Evolutionary conservation across 2,797 vertebrate genomes (phyloP).

Genomic region (Geotria australis): DNA sequence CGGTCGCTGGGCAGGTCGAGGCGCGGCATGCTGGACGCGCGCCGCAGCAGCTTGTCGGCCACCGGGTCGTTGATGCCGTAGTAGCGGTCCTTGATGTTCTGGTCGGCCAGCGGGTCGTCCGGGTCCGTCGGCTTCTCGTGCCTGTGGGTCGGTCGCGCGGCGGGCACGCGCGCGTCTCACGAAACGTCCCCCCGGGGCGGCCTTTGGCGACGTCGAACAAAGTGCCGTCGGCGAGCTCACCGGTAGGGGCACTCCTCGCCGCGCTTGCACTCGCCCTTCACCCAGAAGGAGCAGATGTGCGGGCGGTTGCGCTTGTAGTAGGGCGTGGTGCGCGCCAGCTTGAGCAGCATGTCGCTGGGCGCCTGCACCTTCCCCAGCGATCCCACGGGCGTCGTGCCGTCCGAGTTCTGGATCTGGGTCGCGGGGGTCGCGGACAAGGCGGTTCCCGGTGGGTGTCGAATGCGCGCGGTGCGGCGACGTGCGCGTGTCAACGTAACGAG

Average conservation of each 20-base stretch:
- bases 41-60: conserved; percentile 72
- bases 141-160: conserved; percentile 8
- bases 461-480: no score
- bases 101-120: conserved; percentile 82
- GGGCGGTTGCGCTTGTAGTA: conserved; percentile 96
- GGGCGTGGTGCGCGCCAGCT: conserved; percentile 75
- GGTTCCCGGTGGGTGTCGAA: not conserved
- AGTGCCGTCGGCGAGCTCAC: no score
- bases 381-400: conserved; percentile 59
- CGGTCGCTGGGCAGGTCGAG: conserved; percentile 88
- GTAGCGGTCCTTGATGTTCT: conserved; percentile 94
- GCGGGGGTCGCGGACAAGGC: not conserved
- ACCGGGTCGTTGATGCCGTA: conserved; percentile 95
- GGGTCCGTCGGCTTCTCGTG: conserved; percentile 96
- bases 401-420: conserved; percentile 53
- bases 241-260: conserved; percentile 96
- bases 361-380: conserved; percentile 63
- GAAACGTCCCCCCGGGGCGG: no score
- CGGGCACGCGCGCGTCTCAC: not conserved
- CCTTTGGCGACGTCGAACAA: no score
- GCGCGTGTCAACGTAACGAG: no score
- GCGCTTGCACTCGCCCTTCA: conserved; percentile 93
- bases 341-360: conserved; percentile 85
- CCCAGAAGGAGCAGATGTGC: conserved; percentile 98
- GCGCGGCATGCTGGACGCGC: conserved; percentile 83